Evolutionary conservation across 2,113 vertebrate species (phyloP), one percentile per base, ranked within the genome.

Genomic region (Epinephelus cyanopodus): DNA sequence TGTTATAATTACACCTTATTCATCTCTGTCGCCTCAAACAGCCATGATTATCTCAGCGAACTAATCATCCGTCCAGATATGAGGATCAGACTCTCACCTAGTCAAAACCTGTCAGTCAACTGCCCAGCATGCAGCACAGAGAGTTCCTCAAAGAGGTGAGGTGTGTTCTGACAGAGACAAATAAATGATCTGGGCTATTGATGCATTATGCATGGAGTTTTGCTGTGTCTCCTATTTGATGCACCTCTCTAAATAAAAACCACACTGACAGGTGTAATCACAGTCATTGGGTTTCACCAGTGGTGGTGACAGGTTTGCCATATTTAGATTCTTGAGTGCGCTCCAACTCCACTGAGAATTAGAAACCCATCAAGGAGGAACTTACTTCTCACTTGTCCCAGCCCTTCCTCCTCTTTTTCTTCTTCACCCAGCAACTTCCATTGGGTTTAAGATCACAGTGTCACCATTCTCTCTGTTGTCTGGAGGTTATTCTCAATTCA

Each of bases 1-100:
- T 52, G 81, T 64, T 84, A 80, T 92, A 91, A 93, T 93, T 87
- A 84, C 25, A 80, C 52, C 27, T 6, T 60, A 48, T 74, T 85
- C 33, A 1, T 60, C 18, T 11, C 64, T 37, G 69, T 58, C 47
- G 0, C 66, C 71, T 78, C 56, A 39, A 0, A 74, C 79, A 86
- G 70, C 73, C 74, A 4, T 67, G 79, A 93, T 92, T 89, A 91
- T 84, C 85, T 87, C 25, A 1, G 83, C n/a, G 7, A 70, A 73
- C 42, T 68, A 82, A 87, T 86, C 77, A 84, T 69, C 79, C 12
- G 9, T 76, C 63, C 29, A 79, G 57, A 67, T 66, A 57, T 25
- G 19, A 65, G 6, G 37, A 74, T 74, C 62, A 48, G 39, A 61
- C 58, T 77, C 62, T 73, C n/a, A 25, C 50, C 9, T n/a, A 76